Conservation (phyloP, 2,113 vertebrate species). For the Clarias batrachus region DNA sequence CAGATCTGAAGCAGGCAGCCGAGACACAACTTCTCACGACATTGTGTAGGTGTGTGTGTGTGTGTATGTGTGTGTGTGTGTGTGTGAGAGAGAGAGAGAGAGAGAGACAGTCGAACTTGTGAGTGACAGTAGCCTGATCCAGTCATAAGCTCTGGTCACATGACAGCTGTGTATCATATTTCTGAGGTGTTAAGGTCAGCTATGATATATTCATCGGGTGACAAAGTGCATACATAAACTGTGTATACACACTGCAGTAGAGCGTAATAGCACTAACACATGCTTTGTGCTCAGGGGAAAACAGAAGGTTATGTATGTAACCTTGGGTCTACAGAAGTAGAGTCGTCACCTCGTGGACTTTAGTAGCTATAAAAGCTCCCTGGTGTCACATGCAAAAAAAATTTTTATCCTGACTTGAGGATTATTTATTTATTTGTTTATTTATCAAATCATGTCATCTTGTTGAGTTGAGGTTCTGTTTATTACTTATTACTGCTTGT, state of each 20-base stretch:
- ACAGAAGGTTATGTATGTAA: conserved; percentile 6
- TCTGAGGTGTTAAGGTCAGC: conserved; percentile 34
- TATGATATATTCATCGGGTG: conserved; percentile 5
- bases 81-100: no score
- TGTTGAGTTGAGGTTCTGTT: not conserved
- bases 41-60: conserved; percentile 4
- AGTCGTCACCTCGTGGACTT: not conserved
- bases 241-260: not conserved
- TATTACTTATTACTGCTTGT: not conserved
- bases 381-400: not conserved
- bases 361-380: not conserved
- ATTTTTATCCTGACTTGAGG: not conserved
- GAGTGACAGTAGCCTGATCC: conserved; percentile 15
- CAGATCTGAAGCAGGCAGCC: conserved; percentile 6
- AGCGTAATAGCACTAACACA: conserved; percentile 26
- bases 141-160: not conserved
- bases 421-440: not conserved
- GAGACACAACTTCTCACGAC: conserved; percentile 35
- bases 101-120: not conserved
- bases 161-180: conserved; percentile 19
- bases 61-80: conserved; percentile 16
- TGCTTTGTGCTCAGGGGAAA: conserved; percentile 4
- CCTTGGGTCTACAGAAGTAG: not conserved
- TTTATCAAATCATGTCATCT: not conserved
- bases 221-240: not conserved